Percentiles rank a stretch among this genome's conserved stretches.
phyloP scores from a whole-genome alignment of 2,797 vertebrate species.

The Anas georgica region DNA sequence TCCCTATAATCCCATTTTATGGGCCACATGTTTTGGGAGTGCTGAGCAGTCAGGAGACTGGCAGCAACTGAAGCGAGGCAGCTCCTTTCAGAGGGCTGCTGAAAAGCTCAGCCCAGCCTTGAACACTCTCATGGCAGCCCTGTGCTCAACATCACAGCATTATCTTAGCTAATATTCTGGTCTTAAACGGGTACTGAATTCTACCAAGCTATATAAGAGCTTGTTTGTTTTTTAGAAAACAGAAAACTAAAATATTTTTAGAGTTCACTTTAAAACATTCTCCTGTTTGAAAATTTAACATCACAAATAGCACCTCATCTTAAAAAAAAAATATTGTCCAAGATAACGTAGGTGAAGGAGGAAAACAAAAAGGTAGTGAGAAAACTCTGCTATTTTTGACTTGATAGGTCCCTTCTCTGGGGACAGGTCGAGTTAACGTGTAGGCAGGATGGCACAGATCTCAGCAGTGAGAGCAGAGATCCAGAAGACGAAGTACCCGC shows the following conservation, averaged over 20 bases:
- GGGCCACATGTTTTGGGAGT: constrained; percentile 15
- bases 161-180: background rate
- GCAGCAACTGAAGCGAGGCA: background rate
- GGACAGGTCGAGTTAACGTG: background rate
- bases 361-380: background rate
- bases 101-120: background rate
- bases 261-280: background rate
- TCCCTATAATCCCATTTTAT: constrained; percentile 46
- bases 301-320: background rate
- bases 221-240: background rate
- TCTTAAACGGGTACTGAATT: background rate
- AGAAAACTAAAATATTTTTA: background rate
- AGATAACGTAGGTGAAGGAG: background rate
- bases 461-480: background rate
- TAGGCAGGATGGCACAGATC: background rate
- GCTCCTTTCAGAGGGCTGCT: background rate
- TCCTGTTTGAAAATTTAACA: background rate
- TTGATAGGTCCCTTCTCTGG: background rate
- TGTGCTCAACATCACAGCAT: background rate
- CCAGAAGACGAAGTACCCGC: background rate
- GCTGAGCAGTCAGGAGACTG: constrained; percentile 3
- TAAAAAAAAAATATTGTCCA: background rate
- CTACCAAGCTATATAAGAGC: background rate
- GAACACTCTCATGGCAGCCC: background rate
- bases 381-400: background rate